These are phyloP conservation scores for Antheraea mylitta DNA, from an alignment of 1,140 invertebrate genomes.

Conservation along the genomic window DNA sequence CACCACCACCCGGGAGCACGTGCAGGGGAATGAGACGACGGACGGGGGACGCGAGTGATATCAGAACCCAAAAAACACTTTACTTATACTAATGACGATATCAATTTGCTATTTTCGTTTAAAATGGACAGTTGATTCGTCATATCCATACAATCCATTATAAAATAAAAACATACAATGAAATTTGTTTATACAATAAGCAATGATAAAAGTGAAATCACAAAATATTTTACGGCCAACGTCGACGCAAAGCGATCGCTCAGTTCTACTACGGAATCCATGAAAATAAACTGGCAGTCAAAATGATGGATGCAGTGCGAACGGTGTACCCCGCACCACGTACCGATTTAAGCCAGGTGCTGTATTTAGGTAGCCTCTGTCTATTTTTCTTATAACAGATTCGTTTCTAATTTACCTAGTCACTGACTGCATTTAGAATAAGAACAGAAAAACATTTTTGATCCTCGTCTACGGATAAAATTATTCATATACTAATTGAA, in stretches of 20 bases:
- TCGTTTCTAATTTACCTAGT: neutral
- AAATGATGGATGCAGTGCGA: conserved; percentile 9
- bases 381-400: neutral
- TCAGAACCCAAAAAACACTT: no score
- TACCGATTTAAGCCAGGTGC: neutral
- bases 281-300: conserved; percentile 10
- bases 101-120: neutral
- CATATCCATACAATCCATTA: neutral
- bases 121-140: neutral
- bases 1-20: no score
- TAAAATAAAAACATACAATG: neutral
- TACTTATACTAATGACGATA: no score
- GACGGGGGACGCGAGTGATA: no score
- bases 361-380: neutral
- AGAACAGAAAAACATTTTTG: no score
- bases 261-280: neutral
- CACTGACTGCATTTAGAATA: neutral
- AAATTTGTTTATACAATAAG: neutral
- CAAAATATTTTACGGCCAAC: neutral
- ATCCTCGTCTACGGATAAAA: no score
- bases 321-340: neutral
- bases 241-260: neutral
- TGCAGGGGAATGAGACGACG: no score
- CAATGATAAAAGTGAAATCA: neutral
- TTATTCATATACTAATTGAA: no score